These are phyloP conservation scores for Bombylius discolor DNA, from an alignment of 2,888 invertebrate species.

Conservation along the genomic window DNA sequence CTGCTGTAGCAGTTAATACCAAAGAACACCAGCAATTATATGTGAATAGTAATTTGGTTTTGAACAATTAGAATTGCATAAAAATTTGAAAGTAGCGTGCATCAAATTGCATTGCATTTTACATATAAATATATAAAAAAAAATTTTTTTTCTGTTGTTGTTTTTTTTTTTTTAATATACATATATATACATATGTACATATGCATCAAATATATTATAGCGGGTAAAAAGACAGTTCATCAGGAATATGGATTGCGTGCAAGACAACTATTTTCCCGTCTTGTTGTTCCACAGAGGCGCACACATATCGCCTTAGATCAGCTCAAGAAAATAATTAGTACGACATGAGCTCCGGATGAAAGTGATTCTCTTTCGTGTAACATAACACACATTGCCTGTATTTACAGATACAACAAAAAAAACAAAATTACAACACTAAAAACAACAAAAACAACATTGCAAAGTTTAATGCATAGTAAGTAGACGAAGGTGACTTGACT, in stretches of 20 bases:
- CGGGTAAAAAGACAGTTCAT: background rate
- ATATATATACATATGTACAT: background rate
- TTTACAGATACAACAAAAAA: too few species aligned
- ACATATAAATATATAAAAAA: too few species aligned
- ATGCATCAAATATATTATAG: too few species aligned
- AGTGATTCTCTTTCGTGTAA: constrained; percentile 5
- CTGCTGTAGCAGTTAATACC: too few species aligned
- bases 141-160: background rate
- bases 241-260: constrained; percentile 8
- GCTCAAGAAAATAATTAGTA: constrained; percentile 10
- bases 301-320: constrained; percentile 4
- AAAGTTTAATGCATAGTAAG: too few species aligned
- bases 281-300: constrained; percentile 3
- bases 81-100: constrained; percentile 11
- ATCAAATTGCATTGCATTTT: constrained; percentile 2
- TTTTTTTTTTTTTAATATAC: background rate
- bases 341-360: constrained; percentile 10
- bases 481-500: too few species aligned
- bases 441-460: too few species aligned
- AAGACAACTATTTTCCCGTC: constrained; percentile 9
- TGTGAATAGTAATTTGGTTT: constrained; percentile 10
- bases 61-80: constrained; percentile 14
- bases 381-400: too few species aligned
- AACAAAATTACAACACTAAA: too few species aligned
- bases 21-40: constrained; percentile 6